These are phyloP conservation scores for Eolophus roseicapilla DNA, from an alignment of 2,113 vertebrate genomes.

Conservation along the genomic window DNA sequence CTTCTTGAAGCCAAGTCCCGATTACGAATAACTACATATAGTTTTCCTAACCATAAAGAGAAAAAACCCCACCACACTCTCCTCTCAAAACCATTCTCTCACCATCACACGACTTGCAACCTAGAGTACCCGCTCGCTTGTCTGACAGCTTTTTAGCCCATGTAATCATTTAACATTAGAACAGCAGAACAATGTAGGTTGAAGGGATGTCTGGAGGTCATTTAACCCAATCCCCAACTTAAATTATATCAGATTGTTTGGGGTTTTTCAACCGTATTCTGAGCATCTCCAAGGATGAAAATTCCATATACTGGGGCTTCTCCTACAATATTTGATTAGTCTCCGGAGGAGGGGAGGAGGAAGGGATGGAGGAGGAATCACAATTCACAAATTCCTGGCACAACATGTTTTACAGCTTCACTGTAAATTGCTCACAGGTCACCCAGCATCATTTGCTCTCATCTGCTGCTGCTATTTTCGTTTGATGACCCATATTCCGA, in stretches of 20 bases:
- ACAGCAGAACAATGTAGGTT: accelerated
- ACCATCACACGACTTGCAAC: not conserved
- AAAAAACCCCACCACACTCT: not conserved
- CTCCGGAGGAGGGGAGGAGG: not conserved
- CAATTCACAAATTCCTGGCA: not conserved
- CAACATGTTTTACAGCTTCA: not conserved
- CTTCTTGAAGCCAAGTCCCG: not conserved
- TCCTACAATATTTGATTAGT: not conserved
- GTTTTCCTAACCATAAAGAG: not conserved
- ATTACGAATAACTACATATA: not conserved
- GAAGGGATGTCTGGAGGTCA: not conserved
- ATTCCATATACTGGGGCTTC: not conserved
- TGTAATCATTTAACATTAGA: accelerated
- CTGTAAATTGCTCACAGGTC: not conserved
- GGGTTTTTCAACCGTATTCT: accelerated
- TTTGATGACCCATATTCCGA: not conserved
- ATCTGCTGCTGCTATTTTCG: not conserved
- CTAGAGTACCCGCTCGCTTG: too few relatives aligned
- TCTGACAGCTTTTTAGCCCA: not conserved
- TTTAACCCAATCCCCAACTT: not conserved
- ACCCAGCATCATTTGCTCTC: not conserved
- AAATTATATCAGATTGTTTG: not conserved
- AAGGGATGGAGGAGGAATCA: not conserved
- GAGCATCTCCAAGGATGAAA: not conserved
- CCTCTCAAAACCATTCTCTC: not conserved